Percentiles rank a stretch among this genome's conserved stretches.
phyloP scores from a whole-genome alignment of 2,888 invertebrate genomes.

The Pseudococcus viburni region DNA sequence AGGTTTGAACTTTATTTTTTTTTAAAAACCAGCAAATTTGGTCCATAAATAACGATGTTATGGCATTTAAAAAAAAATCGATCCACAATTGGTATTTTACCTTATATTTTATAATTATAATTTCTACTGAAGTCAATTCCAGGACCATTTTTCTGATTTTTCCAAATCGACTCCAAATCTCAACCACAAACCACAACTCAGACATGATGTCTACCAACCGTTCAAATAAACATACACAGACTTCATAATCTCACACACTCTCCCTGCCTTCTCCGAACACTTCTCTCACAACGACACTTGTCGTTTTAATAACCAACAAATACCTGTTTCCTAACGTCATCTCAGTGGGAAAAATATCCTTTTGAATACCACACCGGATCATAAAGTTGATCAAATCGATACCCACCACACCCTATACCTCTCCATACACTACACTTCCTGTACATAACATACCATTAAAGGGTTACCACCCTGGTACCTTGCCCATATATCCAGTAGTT shows the following conservation, averaged over 20 bases:
- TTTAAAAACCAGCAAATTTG: too few relatives aligned
- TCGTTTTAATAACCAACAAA: background rate
- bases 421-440: background rate
- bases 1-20: too few relatives aligned
- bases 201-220: too few relatives aligned
- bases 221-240: too few relatives aligned
- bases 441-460: slow-evolving; percentile 10
- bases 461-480: slow-evolving; percentile 36
- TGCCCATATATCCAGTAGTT: slow-evolving; percentile 1
- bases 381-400: slow-evolving; percentile 1
- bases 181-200: too few relatives aligned
- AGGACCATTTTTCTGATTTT: too few relatives aligned
- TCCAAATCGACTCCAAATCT: too few relatives aligned
- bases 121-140: too few relatives aligned
- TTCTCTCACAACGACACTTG: background rate
- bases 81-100: too few relatives aligned
- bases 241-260: background rate
- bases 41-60: too few relatives aligned
- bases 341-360: background rate
- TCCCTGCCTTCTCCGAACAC: background rate
- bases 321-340: background rate
- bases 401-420: background rate
- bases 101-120: too few relatives aligned
- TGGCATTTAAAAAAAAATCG: too few relatives aligned
- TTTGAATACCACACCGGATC: background rate